Percentiles rank a stretch among this genome's conserved stretches.
Conservation (phyloP, 2,888 invertebrate genomes). For the Loripinus fragilis region DNA sequence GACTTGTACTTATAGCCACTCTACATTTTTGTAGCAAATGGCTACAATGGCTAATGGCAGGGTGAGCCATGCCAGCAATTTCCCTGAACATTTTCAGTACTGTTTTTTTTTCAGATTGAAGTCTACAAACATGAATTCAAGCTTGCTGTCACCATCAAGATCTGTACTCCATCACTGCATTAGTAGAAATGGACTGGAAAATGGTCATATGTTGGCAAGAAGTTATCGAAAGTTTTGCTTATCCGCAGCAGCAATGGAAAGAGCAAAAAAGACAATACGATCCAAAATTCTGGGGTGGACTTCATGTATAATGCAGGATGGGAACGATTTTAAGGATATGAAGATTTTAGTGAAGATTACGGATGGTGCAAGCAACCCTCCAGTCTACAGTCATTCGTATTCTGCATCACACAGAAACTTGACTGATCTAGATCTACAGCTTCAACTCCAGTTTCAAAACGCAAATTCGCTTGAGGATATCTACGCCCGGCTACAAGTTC, state of each 20-base stretch:
- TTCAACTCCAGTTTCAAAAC: not conserved
- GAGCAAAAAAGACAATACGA: not conserved
- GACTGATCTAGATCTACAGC: not conserved
- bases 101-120: too few species aligned
- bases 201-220: not conserved
- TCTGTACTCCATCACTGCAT: not conserved
- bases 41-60: too few species aligned
- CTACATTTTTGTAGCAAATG: too few species aligned
- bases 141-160: not conserved
- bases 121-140: not conserved
- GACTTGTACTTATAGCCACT: too few species aligned
- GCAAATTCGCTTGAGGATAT: not conserved
- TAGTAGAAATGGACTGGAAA: not conserved
- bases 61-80: too few species aligned
- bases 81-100: too few species aligned
- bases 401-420: not conserved
- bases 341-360: not conserved
- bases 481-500: slow-evolving; percentile 3
- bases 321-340: not conserved
- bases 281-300: not conserved
- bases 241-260: not conserved
- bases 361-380: not conserved
- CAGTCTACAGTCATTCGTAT: not conserved
- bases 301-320: slow-evolving; percentile 6
- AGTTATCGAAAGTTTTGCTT: not conserved